A percentile compares a stretch with the other conserved stretches of the same genome.
These are phyloP conservation scores for Phoenoteleia sp. DNA, from an alignment of 2,888 invertebrate genomes.

Conservation along the genomic window DNA sequence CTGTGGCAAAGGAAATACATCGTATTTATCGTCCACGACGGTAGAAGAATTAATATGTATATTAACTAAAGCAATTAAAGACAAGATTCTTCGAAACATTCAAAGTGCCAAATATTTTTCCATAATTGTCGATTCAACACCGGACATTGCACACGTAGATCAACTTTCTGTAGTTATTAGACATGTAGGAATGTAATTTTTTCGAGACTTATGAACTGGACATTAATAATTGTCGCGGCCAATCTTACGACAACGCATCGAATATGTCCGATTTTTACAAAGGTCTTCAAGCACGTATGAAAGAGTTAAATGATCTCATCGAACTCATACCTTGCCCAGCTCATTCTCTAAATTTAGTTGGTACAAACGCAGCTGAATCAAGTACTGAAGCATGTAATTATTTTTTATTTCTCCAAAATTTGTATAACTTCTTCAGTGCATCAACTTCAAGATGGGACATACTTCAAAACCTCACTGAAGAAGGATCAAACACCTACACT, in stretches of 20 bases:
- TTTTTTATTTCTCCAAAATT: slow-evolving; percentile 73
- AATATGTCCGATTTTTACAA: slow-evolving; percentile 32
- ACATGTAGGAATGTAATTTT: not conserved
- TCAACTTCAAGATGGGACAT: slow-evolving; percentile 75
- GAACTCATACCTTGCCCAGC: not conserved
- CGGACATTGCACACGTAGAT: slow-evolving; percentile 36
- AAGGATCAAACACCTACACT: not conserved
- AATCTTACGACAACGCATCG: slow-evolving; percentile 33
- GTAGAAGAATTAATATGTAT: slow-evolving; percentile 33
- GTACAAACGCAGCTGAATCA: slow-evolving; percentile 73
- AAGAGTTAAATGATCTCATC: not conserved
- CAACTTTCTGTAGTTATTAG: slow-evolving; percentile 34
- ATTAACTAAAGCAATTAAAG: slow-evolving; percentile 30
- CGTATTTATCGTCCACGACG: slow-evolving; percentile 36
- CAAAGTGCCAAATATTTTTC: slow-evolving; percentile 21
- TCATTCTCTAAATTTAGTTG: slow-evolving; percentile 76
- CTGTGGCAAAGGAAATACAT: slow-evolving; percentile 45
- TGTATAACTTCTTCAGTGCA: slow-evolving; percentile 76
- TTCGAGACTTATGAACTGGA: not conserved
- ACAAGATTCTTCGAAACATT: slow-evolving; percentile 18
- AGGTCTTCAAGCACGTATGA: slow-evolving; percentile 71
- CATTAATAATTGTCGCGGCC: slow-evolving; percentile 29
- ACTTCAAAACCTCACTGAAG: not conserved
- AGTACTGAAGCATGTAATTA: slow-evolving; percentile 68
- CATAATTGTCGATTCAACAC: slow-evolving; percentile 31